Base-by-base conservation (phyloP, 2,797 vertebrate species). In the Onychomys arenicola region DNA sequence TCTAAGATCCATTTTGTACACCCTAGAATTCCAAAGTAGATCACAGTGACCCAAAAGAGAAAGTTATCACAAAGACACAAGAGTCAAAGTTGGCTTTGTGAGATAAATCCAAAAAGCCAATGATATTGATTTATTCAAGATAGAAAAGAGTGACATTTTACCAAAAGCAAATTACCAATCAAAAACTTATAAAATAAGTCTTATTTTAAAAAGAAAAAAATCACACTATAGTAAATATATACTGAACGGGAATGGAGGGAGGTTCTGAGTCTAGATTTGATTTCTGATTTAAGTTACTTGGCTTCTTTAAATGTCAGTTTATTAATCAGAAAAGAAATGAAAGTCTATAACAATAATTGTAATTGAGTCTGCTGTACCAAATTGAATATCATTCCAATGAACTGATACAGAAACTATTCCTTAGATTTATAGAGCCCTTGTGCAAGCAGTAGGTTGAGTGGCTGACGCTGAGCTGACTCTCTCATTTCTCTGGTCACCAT, bases 11-110 rank as follows among this genome's bases (percentile, higher is more conserved):
- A 81, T 85, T 82, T 94, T 87, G 52, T 73, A n/a, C 13, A 32
- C 76, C 61, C 71, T 93, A 80, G 95, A 97, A 91, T 85, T 94
- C 78, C 57, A 71, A 85, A 96, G 43, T 75, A 77, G 77, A 73
- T 89, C 34, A 63, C 12, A 14, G 32, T 78, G 17, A 4, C 57
- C 43, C 69, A 27, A 87, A 90, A 91, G 17, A 11, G 11, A 43
- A 6, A 67, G 43, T 52, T 82, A n/a, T 90, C 16, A 78, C 29
- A 67, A 91, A 87, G 27, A 8, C 40, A 80, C 10, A 65, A 65
- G 80, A 25, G 27, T 84, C 49, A 76, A 34, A 37, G n/a, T 34
- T 87, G 29, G 77, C 46, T 90, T 84, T 49, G 14, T 76, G 32
- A 57, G n/a, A 89, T 11, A 96, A 83, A 92, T 92, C 49, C 84